Base-by-base conservation (phyloP, 2,797 vertebrate species). In the Lacerta agilis region DNA sequence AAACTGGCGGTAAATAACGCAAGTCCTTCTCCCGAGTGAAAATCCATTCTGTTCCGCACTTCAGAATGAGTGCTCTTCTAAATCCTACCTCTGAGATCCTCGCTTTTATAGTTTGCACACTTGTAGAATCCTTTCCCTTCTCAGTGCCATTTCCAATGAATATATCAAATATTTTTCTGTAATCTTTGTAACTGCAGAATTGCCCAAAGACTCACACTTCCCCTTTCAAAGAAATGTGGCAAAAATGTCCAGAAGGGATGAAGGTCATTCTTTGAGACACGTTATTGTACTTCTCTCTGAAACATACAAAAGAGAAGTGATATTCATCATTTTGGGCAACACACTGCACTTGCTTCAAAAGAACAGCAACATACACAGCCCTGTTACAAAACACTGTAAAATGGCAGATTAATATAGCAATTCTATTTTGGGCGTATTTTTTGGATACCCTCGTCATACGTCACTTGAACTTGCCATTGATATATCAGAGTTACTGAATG, bases 161-260 rank as follows among this genome's bases (percentile, higher is more conserved):
- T 94, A 95, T 93, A 96, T 95, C 94, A 95, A 96, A 96, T 95
- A 95, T 92, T 96, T 95, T 95, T 94, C 83, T 83, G 95, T 93
- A 96, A 95, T 94, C 95, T 95, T 95, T 95, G 78, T 94, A 95
- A 96, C 93, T 94, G 96, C 94, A 95, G 96, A 97, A 97, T 94
- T 95, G 94, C 94, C 95, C 92, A 96, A 96, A 96, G 96, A 95
- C 92, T 93, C 86, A 93, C 92, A 95, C 95, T 94, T 95, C 95
- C 95, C 95, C 96, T 96, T 97, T 96, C 94, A 96, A 97, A 97
- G 95, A 96, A 97, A 96, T 85, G 86, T 95, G 95, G 95, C 94
- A 96, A 96, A 97, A 96, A 95, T 95, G 96, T 95, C 95, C 96
- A 94, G 96, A 94, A 97, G 95, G 94, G 94, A 96, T 95, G 96